Evolutionary conservation across 2,113 vertebrate genomes (phyloP).

Genomic region (Panthera leo): DNA sequence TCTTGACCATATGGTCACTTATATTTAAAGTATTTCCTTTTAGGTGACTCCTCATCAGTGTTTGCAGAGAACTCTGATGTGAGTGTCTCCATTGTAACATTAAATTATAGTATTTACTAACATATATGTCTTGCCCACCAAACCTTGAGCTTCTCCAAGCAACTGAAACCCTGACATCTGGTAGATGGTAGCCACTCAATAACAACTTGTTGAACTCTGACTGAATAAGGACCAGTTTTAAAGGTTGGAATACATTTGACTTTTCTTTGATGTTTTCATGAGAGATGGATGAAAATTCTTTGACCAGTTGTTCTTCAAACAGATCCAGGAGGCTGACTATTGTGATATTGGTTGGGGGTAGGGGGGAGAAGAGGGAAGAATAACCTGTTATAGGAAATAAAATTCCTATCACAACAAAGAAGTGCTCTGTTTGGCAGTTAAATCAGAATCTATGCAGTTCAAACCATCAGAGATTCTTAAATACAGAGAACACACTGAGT

Average conservation of each 20-base stretch:
- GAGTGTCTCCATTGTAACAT: background rate
- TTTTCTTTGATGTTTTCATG: background rate
- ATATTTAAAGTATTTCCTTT: background rate
- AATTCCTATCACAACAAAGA: slow-evolving; percentile 37
- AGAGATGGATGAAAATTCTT: background rate
- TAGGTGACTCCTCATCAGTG: background rate
- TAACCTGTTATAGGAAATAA: slow-evolving; percentile 29
- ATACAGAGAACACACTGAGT: too few species aligned
- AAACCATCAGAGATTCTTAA: too few species aligned
- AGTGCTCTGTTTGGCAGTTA: background rate
- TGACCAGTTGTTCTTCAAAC: background rate
- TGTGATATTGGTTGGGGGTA: background rate
- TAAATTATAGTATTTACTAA: background rate
- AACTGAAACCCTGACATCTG: background rate
- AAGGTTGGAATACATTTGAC: slow-evolving; percentile 1
- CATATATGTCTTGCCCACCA: background rate
- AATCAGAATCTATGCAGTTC: background rate
- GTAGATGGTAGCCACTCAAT: background rate
- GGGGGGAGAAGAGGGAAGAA: background rate
- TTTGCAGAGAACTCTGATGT: background rate
- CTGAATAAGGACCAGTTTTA: background rate
- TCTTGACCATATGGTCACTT: background rate
- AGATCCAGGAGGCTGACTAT: background rate
- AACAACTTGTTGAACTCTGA: background rate
- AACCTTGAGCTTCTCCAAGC: background rate